Percentiles rank a stretch among this genome's conserved stretches.
Conservation (phyloP, 2,888 invertebrate genomes). For the Sarcophaga caerulescens region DNA sequence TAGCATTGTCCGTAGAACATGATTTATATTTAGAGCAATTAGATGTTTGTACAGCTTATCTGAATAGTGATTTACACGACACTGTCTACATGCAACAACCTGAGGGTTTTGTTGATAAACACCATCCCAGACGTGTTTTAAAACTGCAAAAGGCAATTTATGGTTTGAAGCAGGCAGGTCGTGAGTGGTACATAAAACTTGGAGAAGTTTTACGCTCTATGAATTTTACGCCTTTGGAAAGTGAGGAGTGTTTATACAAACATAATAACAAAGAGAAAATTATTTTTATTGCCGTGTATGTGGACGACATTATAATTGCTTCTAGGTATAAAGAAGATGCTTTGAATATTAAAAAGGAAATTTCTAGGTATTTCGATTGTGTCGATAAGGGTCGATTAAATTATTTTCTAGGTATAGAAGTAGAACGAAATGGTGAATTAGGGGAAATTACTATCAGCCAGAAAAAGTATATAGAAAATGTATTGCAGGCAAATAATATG, state of each 20-base stretch:
- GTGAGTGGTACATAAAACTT: constrained; percentile 69
- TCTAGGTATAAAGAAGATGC: constrained; percentile 11
- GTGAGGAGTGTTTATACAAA: constrained; percentile 65
- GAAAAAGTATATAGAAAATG: constrained; percentile 30
- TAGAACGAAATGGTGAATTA: constrained; percentile 47
- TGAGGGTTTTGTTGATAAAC: constrained; percentile 47
- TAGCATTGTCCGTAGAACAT: constrained; percentile 63
- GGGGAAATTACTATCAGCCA: constrained; percentile 46
- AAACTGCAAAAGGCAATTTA: constrained; percentile 65
- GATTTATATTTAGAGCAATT: constrained; percentile 67
- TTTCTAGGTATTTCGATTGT: constrained; percentile 47
- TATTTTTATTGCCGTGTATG: constrained; percentile 41
- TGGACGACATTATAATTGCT: constrained; percentile 44
- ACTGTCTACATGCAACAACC: constrained; percentile 60
- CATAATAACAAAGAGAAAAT: not conserved
- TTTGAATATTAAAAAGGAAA: constrained; percentile 20
- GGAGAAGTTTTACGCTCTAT: constrained; percentile 55
- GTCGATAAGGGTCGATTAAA: constrained; percentile 51
- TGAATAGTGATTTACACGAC: constrained; percentile 61
- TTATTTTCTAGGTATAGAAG: constrained; percentile 61
- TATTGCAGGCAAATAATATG: constrained; percentile 41
- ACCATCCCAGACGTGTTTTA: constrained; percentile 43
- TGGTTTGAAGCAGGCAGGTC: constrained; percentile 69
- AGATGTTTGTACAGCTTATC: constrained; percentile 68
- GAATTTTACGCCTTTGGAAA: constrained; percentile 52